Evolutionary conservation across 2,797 vertebrate species (phyloP), one percentile per base, ranked within the genome.

Genomic region (Clarias pachynema): DNA sequence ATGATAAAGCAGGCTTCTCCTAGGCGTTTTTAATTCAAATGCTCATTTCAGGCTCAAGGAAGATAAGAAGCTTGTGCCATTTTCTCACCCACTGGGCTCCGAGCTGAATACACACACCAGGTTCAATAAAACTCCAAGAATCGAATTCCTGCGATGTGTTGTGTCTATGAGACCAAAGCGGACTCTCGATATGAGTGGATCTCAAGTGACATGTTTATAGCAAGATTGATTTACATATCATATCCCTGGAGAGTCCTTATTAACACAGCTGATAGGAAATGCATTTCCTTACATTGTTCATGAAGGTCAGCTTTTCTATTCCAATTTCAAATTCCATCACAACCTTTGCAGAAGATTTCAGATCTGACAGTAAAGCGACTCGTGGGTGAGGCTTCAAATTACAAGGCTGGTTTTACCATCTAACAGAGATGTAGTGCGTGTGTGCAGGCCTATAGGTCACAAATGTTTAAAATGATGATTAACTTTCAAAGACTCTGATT

Each of bases 391-490:
- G 57, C 75, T 77, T 81, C 57, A 86, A 86, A 89, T 83, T 88
- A 85, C 82, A 82, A 73, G 80, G 86, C 84, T 83, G 80, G 77
- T 74, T 75, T 86, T 88, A 86, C 73, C 84, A 82, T 83, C 44
- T 86, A 66, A 34, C 62, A 82, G 60, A 82, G 72, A 44, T 6
- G 5, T 53, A 75, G 56, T 75, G 57, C 49, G 56, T 75, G 57
- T 59, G 74, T 53, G 82, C 34, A 75, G 70, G 73, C 78, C 79
- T 69, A 87, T 63, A 83, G 90, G 85, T 88, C 57, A 65, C 37
- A 34, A 37, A 73, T 31, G 75, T 82, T 84, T 91, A 40, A 91
- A 93, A 94, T 90, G 92, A 93, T 93, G 93, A 91, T 90, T 92
- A 84, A 94, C 87, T 88, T 90, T 77, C 53, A 29, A 9, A 59